Base-by-base conservation (phyloP, 2,888 invertebrate species). In the Trichopria drosophilae region DNA sequence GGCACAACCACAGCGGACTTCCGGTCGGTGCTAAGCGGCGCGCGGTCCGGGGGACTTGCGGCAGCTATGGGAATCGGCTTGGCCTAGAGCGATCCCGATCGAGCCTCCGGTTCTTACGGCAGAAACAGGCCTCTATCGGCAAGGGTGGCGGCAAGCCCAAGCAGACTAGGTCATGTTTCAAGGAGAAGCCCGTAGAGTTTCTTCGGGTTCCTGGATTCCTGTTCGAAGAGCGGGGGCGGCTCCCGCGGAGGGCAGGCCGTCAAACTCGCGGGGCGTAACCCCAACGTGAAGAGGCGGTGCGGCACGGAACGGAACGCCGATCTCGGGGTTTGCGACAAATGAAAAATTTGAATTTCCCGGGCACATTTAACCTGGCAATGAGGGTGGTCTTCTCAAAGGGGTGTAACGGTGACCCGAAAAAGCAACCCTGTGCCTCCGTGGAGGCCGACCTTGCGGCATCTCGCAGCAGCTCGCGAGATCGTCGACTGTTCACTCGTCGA, bases 171-270 rank as follows among this genome's bases (percentile, higher is more conserved):
- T n/a, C n/a, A n/a, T n/a, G n/a, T n/a, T n/a, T n/a, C n/a, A 49
- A 20, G 41, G 35, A 39, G 43, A 57, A 39, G 37, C 23, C 34
- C 23, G 6, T 35, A 47, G 50, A 57, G 47, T 57, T 61, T 56
- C 70, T 69, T 55, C 45, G 31, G 52, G 51, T 63, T 74, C 57
- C 74, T 75, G 73, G 61, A 62, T 67, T 71, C 75, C 75, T 75
- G 70, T 64, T 75, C 67, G 47, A 73, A 72, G 69, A 73, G 73
- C 75, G 75, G 74, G 74, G 75, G 75, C 75, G 74, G 75, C 73
- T 72, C 75, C 73, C 73, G 73, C 73, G 73, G 75, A 75, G 74
- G 75, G 75, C 75, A 74, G 75, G 73, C 73, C 74, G 68, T 75
- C 72, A 72, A 73, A 74, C 71, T 71, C 72, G 73, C 69, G 74